A percentile compares a stretch with the other conserved stretches of the same genome.
Evolutionary conservation across 1,140 invertebrate species (phyloP).

Genomic region (Ceratosolen solmsi): DNA sequence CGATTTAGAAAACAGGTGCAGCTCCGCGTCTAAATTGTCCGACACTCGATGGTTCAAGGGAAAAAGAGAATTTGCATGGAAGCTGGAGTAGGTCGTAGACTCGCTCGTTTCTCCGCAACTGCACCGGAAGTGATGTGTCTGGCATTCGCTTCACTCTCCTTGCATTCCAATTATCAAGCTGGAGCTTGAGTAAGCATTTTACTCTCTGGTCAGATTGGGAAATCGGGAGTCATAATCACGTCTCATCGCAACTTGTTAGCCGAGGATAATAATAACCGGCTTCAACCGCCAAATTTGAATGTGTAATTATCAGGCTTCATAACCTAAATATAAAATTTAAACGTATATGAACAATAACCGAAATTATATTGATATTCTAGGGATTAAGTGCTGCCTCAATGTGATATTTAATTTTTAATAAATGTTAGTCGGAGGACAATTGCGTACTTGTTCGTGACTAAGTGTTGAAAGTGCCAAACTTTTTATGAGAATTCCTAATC

Average conservation of each 20-base stretch:
- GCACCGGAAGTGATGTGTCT: not conserved
- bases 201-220: not conserved
- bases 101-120: not conserved
- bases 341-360: not conserved
- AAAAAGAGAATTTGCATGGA: conserved; percentile 6
- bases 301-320: not conserved
- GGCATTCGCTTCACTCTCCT: not conserved
- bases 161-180: not conserved
- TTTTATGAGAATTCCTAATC: not conserved
- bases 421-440: too few species aligned
- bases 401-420: too few species aligned
- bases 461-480: not conserved
- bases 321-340: not conserved
- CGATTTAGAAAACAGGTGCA: conserved; percentile 36
- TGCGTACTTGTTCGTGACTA: not conserved
- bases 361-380: not conserved
- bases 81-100: not conserved
- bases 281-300: not conserved
- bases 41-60: not conserved
- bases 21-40: not conserved
- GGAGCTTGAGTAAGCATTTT: not conserved
- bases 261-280: not conserved
- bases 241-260: not conserved
- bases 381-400: too few species aligned
- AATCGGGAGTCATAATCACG: not conserved